Evolutionary conservation across 2,797 vertebrate species (phyloP).

Genomic region (Parambassis ranga): DNA sequence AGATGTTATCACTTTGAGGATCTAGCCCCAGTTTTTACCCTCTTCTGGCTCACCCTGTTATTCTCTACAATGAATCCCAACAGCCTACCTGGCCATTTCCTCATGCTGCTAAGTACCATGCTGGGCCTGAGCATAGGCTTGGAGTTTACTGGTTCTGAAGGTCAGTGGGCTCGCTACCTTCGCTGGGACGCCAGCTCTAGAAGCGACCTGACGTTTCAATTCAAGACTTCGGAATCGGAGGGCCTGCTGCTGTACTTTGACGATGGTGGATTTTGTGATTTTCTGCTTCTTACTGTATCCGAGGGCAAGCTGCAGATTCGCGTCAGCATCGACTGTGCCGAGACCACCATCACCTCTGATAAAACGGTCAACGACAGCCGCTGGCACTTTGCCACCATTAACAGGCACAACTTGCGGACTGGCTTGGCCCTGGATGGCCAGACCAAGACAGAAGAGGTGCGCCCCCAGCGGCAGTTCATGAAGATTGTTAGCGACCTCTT

Average conservation of each 20-base stretch:
- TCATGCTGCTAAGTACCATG: constrained; percentile 86
- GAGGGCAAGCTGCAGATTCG: constrained; percentile 89
- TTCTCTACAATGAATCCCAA: constrained; percentile 82
- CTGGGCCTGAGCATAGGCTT: constrained; percentile 86
- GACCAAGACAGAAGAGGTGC: constrained; percentile 86
- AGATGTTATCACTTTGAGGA: constrained; percentile 69
- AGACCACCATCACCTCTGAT: constrained; percentile 85
- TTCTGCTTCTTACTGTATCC: constrained; percentile 87
- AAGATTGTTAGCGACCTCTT: constrained; percentile 96
- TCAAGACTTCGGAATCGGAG: constrained; percentile 91
- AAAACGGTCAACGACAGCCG: constrained; percentile 90
- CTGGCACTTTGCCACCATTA: constrained; percentile 92
- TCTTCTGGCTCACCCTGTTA: constrained; percentile 20
- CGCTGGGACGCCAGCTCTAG: constrained; percentile 96
- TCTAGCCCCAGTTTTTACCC: constrained; percentile 39
- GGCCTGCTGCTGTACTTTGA: constrained; percentile 95
- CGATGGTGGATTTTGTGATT: constrained; percentile 95
- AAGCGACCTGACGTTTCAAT: constrained; percentile 94
- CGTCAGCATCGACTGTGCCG: constrained; percentile 93
- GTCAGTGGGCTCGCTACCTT: constrained; percentile 95
- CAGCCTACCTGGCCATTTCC: constrained; percentile 80
- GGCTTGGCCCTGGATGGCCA: constrained; percentile 89
- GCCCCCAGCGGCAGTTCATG: constrained; percentile 91
- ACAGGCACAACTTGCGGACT: constrained; percentile 87
- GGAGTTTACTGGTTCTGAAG: constrained; percentile 94